These are phyloP conservation scores for Pheosia tremula DNA, from an alignment of 2,888 invertebrate genomes.

Conservation along the genomic window DNA sequence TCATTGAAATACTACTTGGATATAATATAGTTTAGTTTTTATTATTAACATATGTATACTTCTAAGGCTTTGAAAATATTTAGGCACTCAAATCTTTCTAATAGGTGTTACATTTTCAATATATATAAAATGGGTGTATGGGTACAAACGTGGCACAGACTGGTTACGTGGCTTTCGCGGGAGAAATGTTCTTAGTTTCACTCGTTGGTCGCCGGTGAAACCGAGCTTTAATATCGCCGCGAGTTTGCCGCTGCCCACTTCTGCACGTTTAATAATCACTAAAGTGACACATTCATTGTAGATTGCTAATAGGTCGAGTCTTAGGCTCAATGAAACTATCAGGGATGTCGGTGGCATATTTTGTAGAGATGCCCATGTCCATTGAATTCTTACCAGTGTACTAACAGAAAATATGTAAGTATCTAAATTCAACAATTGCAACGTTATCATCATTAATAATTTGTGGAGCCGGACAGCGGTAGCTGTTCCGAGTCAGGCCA, in stretches of 20 bases:
- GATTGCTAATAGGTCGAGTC: neutral
- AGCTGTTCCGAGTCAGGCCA: conserved; percentile 42
- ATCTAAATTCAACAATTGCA: conserved; percentile 31
- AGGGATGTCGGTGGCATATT: neutral
- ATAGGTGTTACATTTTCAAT: too few relatives aligned
- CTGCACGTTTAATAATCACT: neutral
- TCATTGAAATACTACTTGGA: too few relatives aligned
- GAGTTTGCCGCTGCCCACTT: conserved; percentile 10
- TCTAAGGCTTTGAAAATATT: too few relatives aligned
- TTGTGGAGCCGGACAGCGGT: conserved; percentile 42
- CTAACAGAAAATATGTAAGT: neutral
- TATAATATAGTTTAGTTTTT: too few relatives aligned
- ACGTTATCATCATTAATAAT: conserved; percentile 49
- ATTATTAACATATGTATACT: too few relatives aligned
- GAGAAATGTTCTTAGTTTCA: conserved; percentile 75
- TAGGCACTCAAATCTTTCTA: too few relatives aligned
- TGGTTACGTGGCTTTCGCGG: conserved; percentile 72
- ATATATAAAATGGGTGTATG: conserved; percentile 15
- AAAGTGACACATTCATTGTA: neutral
- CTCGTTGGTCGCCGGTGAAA: conserved; percentile 65
- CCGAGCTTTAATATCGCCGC: conserved; percentile 47
- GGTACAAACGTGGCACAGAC: conserved; percentile 41
- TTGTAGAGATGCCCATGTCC: neutral
- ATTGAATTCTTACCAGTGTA: neutral
- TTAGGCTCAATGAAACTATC: neutral